Evolutionary conservation across 1,140 invertebrate species (phyloP).

Genomic region (Lasioglossum baleicum): DNA sequence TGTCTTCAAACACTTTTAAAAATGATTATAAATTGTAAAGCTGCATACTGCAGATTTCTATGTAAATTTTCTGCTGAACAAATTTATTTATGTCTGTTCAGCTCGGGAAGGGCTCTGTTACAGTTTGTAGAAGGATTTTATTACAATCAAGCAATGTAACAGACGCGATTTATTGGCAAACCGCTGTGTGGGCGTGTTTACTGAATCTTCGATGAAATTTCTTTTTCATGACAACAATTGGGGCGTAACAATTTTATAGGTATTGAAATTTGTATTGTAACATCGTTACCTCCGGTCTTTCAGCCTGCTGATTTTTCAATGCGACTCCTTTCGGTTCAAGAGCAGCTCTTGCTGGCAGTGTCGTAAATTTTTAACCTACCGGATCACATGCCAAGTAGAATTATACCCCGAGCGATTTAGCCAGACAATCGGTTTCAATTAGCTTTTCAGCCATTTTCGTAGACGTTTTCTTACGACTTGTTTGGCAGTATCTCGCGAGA

Average conservation of each 20-base stretch:
- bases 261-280: neutral
- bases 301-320: neutral
- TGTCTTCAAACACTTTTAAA: too few relatives aligned
- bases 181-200: neutral
- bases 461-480: neutral
- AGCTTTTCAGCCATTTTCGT: neutral
- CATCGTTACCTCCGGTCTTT: neutral
- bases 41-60: too few relatives aligned
- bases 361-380: neutral
- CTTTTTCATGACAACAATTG: neutral
- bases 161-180: neutral
- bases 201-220: neutral
- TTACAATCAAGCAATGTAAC: neutral
- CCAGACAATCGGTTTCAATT: neutral
- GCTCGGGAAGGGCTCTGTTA: too few relatives aligned
- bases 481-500: neutral
- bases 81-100: too few relatives aligned
- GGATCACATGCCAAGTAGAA: neutral
- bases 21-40: too few relatives aligned
- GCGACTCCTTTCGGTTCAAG: neutral
- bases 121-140: too few relatives aligned
- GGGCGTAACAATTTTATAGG: neutral
- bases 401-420: neutral
- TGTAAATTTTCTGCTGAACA: too few relatives aligned
- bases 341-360: neutral